Base-by-base conservation (phyloP, 2,888 invertebrate genomes). In the Strigamia transsilvanica region DNA sequence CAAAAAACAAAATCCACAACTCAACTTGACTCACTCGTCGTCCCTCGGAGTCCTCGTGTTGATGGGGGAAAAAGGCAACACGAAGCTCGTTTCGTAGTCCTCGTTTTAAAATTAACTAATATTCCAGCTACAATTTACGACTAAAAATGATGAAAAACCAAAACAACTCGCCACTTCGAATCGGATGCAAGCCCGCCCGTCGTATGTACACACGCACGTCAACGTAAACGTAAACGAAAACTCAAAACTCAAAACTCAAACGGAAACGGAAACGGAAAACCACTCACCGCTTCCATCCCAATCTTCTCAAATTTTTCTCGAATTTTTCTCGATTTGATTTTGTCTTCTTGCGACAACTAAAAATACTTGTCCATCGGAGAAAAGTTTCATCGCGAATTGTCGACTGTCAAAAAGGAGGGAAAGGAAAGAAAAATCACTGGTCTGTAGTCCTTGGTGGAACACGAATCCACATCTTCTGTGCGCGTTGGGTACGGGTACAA, bases 41-140 rank as follows among this genome's bases (percentile, higher is more conserved):
- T 78, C 41, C n/a, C 78, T 78, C 23, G n/a, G 38, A 79, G 79
- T 79, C 42, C 38, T 79, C 51, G 73, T 73, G 73, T 73, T 73
- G 73, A 73, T 32, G 73, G 73, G 73, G 73, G 73, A 73, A 73
- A 27, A 27, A 73, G 51, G 27, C 73, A 73, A 73, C 73, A 73
- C 73, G 73, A 73, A 73, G 32, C 27, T 32, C 73, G 15, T 32
- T 9, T 38, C 38, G 38, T 10, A 38, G 38, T 38, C 10, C 38
- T 27, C 38, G 38, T 38, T 38, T 38, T 4, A 9, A 38, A 38
- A 2, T 27, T 5, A 51, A 51, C 51, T 51, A 51, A 51, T 10
- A 51, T 51, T 51, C 51, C 51, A 15, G 12, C 51, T 51, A 51
- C 51, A 51, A 51, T 18, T 51, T 51, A 51, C 18, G 51, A 51